Base-by-base conservation (phyloP, 2,888 invertebrate genomes). In the Lepeophtheirus nordmannii region DNA sequence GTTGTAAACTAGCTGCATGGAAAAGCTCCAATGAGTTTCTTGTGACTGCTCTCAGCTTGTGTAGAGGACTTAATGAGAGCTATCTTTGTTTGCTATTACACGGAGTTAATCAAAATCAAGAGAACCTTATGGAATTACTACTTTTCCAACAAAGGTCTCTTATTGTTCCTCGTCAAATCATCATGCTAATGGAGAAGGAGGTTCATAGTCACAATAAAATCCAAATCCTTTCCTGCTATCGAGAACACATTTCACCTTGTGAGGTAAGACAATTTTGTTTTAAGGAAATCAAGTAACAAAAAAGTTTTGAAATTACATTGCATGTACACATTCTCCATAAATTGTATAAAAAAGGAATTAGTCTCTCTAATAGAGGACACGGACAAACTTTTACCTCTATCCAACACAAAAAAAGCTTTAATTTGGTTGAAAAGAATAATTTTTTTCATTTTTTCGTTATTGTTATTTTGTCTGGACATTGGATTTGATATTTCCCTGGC, bases 401-500 rank as follows among this genome's bases (percentile, higher is more conserved):
- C 53, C n/a, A 46, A 14, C 53, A n/a, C 53, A n/a, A 46, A 46
- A 17, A 46, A 46, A 46, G 8, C n/a, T 5, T 8, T 46, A 5
- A 46, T 46, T 17, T n/a, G 14, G 2, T 8, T 46, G 2, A 46
- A 46, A 46, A 17, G 8, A 14, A 46, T 17, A 46, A 46, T 46
- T 5, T 5, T 46, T 17, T 8, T 46, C 53, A 46, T 46, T 46
- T 46, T 46, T 46, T 46, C 53, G 8, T n/a, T 46, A n/a, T 46
- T 17, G 5, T 17, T 46, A 8, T 46, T n/a, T 17, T 30, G n/a
- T 46, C 8, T 46, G 14, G 53, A 46, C 8, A 17, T 46, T 17
- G 53, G 53, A 46, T 46, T 46, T 46, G 53, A 46, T 46, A 46
- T 46, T 46, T 46, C 53, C 2, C 53, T 46, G 53, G 53, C 53